Evolutionary conservation across 2,113 vertebrate genomes (phyloP).

Genomic region (Hemicordylus capensis): DNA sequence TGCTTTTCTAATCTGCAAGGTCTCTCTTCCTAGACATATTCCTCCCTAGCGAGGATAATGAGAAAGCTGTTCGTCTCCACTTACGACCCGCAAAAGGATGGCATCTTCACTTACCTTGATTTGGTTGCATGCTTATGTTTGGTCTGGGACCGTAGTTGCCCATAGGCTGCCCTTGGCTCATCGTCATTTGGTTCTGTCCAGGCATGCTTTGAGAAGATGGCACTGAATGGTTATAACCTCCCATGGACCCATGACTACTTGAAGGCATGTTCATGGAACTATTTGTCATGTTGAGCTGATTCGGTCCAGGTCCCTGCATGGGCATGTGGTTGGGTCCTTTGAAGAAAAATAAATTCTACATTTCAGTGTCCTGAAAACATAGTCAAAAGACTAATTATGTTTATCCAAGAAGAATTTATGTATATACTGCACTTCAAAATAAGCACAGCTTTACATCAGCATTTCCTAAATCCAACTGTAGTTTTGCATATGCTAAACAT

Average conservation of each 20-base stretch:
- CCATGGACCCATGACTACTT: constrained; percentile 94
- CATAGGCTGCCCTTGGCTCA: constrained; percentile 96
- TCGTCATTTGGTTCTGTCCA: constrained; percentile 95
- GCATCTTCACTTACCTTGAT: constrained; percentile 83
- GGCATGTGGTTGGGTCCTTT: constrained; percentile 96
- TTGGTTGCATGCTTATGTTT: constrained; percentile 97
- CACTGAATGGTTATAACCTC: constrained; percentile 93
- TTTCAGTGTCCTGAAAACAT: not conserved
- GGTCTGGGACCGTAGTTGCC: constrained; percentile 94
- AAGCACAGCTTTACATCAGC: not conserved
- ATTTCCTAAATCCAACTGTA: not conserved
- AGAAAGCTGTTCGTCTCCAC: not conserved
- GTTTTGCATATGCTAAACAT: not conserved
- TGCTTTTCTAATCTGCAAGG: not conserved
- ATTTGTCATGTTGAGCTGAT: constrained; percentile 91
- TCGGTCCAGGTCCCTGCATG: constrained; percentile 97
- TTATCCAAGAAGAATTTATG: not conserved
- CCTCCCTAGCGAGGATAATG: too few relatives aligned
- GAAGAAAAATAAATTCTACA: constrained; percentile 52
- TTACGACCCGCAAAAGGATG: too few relatives aligned
- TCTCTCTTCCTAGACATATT: not conserved
- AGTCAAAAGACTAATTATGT: not conserved
- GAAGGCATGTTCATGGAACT: constrained; percentile 95
- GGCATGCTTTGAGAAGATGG: constrained; percentile 93
- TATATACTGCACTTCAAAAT: not conserved